Base-by-base conservation (phyloP, 1,140 invertebrate species). In the Drosophila pectinifera region DNA sequence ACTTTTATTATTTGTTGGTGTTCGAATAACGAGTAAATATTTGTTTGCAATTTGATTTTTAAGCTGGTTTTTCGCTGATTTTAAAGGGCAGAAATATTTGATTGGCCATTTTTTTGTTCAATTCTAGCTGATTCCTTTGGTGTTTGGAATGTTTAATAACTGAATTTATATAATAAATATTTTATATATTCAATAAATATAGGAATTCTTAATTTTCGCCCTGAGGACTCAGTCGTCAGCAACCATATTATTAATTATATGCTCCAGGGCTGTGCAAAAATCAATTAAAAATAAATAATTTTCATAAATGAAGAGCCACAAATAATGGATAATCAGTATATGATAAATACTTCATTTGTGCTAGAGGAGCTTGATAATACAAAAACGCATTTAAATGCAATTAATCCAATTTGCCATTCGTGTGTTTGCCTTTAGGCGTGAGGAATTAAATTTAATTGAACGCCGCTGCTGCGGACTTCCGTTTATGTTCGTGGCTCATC, bases 371-470 rank as follows among this genome's bases (percentile, higher is more conserved):
- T 28, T 18, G 18, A 13, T 36, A 34, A 67, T 34, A 49, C 26
- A 39, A 55, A 38, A 55, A 34, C 22, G 46, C 67, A 39, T 46
- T 42, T 42, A 46, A 62, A 55, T 51, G 16, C 39, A 31, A 75
- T 65, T 57, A 53, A 57, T 22, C 46, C 43, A 75, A 75, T 67
- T 51, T 75, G 51, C 48, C 39, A 42, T 43, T 41, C 39, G 34
- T 53, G 31, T 41, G 34, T 16, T 65, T 54, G 49, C 61, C 49
- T 55, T 31, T 48, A 41, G 51, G 70, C 58, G 54, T 56, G 31
- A 55, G 53, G 54, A 57, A 76, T 76, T 75, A 53, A 58, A 57
- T 76, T 53, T 76, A 86, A 78, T 82, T 88, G 74, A 51, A 76
- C 46, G 31, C 53, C 51, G 54, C 34, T 74, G 79, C 63, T 49